These are phyloP conservation scores for Columba janthina DNA, from an alignment of 2,113 vertebrate species.

Conservation along the genomic window DNA sequence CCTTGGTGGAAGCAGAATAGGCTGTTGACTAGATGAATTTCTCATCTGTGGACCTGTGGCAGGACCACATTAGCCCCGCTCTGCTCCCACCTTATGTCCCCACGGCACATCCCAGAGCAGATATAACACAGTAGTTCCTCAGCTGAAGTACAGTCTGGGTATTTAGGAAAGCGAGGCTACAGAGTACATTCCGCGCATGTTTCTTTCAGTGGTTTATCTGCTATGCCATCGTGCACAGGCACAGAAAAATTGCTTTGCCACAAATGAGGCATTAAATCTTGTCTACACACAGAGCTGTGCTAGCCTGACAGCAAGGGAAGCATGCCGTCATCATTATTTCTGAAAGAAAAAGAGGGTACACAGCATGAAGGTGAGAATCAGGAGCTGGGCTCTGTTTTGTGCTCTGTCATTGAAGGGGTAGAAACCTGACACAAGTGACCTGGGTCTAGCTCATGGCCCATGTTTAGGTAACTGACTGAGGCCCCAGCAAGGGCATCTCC, in stretches of 20 bases:
- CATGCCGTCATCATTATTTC: fast-evolving
- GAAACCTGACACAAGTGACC: background rate
- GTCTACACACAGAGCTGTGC: background rate
- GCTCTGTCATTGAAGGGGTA: fast-evolving
- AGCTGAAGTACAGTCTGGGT: background rate
- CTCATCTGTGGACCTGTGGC: background rate
- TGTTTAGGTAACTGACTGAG: background rate
- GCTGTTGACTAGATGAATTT: background rate
- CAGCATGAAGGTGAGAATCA: background rate
- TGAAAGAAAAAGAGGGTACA: background rate
- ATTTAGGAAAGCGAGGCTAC: background rate
- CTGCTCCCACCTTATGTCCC: background rate
- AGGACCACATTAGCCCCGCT: background rate
- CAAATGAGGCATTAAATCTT: background rate
- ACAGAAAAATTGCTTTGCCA: background rate
- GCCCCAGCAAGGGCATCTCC: background rate
- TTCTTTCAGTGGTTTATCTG: background rate
- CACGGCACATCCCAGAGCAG: background rate
- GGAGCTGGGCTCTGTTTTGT: background rate
- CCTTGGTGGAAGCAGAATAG: background rate
- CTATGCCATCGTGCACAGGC: background rate
- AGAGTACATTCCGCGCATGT: fast-evolving
- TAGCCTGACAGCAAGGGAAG: background rate
- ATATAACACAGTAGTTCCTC: background rate
- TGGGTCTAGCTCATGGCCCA: background rate